Conservation (phyloP, 2,888 invertebrate genomes). For the Rotaria macrura region DNA sequence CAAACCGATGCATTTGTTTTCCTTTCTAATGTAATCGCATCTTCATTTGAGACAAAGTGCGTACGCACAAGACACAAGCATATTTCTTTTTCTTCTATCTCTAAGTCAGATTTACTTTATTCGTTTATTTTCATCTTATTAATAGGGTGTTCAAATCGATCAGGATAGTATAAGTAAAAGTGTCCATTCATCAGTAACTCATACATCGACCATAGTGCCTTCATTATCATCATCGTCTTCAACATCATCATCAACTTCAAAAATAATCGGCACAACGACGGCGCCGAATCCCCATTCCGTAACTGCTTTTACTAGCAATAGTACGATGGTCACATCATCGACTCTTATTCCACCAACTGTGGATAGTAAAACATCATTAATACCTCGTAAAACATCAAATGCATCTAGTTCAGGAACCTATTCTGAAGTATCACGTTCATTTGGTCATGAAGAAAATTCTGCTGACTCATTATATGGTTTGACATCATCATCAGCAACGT, state of each 20-base stretch:
- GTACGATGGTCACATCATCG: neutral
- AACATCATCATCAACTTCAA: neutral
- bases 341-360: neutral
- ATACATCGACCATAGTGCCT: neutral
- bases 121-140: neutral
- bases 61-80: neutral
- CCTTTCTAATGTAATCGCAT: neutral
- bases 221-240: neutral
- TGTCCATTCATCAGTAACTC: neutral
- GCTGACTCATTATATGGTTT: neutral
- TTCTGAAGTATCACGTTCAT: neutral
- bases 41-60: conserved; percentile 5
- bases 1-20: conserved; percentile 1
- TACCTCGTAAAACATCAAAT: neutral
- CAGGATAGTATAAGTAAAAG: neutral
- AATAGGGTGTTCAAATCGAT: neutral
- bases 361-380: neutral
- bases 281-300: conserved; percentile 8
- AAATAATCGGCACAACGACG: neutral
- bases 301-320: neutral
- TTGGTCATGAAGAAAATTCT: neutral
- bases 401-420: neutral
- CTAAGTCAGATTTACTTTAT: neutral
- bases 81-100: neutral
- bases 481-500: neutral